Evolutionary conservation across 2,113 vertebrate genomes (phyloP).

Genomic region (Amblyopsis rosae): DNA sequence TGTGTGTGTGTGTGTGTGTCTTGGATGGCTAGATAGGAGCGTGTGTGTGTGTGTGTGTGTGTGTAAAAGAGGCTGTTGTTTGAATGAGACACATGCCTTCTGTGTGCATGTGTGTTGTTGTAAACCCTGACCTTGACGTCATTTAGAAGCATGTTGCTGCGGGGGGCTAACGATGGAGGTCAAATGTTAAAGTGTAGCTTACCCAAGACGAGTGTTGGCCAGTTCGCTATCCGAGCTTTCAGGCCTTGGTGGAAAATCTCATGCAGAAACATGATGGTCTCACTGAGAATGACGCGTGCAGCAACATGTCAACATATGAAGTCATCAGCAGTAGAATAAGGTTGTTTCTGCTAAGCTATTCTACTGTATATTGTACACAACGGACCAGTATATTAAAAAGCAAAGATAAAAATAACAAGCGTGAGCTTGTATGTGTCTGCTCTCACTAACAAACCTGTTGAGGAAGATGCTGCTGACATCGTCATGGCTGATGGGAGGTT

Average conservation of each 20-base stretch:
- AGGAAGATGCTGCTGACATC: conserved; percentile 98
- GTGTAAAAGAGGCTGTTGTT: conserved; percentile 38
- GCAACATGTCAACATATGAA: neutral
- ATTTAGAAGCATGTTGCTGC: conserved; percentile 24
- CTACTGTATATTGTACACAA: neutral
- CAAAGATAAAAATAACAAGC: neutral
- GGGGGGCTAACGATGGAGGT: conserved; percentile 9
- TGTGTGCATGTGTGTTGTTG: conserved; percentile 30
- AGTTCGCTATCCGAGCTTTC: conserved; percentile 96
- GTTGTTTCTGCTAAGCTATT: neutral
- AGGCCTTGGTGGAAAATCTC: conserved; percentile 99
- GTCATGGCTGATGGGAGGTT: conserved; percentile 92
- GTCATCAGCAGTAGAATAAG: conserved; percentile 5
- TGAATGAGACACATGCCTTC: conserved; percentile 36
- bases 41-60: conserved; percentile 23
- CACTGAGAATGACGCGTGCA: conserved; percentile 72
- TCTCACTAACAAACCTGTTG: conserved; percentile 83
- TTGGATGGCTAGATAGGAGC: conserved; percentile 48
- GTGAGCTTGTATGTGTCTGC: no score
- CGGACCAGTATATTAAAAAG: neutral
- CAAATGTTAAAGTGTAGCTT: conserved; percentile 63
- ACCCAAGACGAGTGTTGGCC: conserved; percentile 98
- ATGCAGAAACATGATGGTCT: conserved; percentile 99
- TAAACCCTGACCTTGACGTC: conserved; percentile 55
- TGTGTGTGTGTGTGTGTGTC: conserved; percentile 22